Evolutionary conservation across 2,113 vertebrate species (phyloP).

Genomic region (Sander vitreus): DNA sequence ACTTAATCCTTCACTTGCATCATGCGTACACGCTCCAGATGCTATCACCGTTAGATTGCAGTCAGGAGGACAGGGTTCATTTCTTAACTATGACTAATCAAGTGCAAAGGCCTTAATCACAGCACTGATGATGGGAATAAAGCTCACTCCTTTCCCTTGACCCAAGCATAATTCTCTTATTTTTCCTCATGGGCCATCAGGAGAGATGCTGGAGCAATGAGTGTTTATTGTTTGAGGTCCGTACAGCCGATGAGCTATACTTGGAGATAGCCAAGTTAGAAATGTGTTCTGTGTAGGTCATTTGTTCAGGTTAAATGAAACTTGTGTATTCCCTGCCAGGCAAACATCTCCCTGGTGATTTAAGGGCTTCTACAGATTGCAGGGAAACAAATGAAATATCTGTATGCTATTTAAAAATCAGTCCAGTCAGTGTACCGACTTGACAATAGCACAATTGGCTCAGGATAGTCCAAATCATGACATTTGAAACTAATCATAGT

Average conservation of each 20-base stretch:
- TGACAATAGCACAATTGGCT: slow-evolving; percentile 27
- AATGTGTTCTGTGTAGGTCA: slow-evolving; percentile 29
- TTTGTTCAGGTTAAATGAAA: slow-evolving; percentile 55
- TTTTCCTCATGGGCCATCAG: slow-evolving; percentile 30
- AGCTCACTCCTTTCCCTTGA: slow-evolving; percentile 44
- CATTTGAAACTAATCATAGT: slow-evolving; percentile 46
- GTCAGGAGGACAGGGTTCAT: slow-evolving; percentile 60
- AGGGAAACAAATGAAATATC: slow-evolving; percentile 34
- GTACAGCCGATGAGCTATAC: slow-evolving; percentile 20
- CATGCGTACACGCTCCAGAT: slow-evolving; percentile 33
- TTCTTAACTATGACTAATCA: slow-evolving; percentile 66
- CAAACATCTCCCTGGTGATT: slow-evolving; percentile 40
- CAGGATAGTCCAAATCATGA: slow-evolving; percentile 24
- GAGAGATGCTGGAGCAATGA: slow-evolving; percentile 36
- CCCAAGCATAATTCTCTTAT: slow-evolving; percentile 29
- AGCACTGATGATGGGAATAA: slow-evolving; percentile 35
- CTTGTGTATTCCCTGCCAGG: slow-evolving; percentile 27
- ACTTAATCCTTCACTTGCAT: slow-evolving; percentile 24
- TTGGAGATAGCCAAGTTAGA: slow-evolving; percentile 29
- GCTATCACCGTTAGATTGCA: slow-evolving; percentile 57
- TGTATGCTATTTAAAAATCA: slow-evolving; percentile 31
- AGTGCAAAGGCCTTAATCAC: slow-evolving; percentile 52
- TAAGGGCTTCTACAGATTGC: slow-evolving; percentile 43
- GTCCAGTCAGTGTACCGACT: slow-evolving; percentile 6
- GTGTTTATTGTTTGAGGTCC: slow-evolving; percentile 40